phyloP scores from a whole-genome alignment of 2,113 vertebrate genomes.

The Alosa alosa region DNA sequence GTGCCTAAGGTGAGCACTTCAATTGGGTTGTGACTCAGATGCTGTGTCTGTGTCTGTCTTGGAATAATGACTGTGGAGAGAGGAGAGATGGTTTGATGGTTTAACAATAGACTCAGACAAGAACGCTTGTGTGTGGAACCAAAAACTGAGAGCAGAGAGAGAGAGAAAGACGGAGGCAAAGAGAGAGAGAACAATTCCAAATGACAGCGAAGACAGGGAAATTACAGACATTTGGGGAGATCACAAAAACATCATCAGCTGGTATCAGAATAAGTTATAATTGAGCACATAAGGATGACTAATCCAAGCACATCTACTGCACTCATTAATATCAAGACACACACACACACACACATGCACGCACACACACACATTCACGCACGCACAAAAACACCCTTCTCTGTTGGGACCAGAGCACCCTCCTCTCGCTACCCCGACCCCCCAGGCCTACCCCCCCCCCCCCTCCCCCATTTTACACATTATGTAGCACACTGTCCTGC shows the following conservation, averaged over 20 bases:
- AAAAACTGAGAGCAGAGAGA: background rate
- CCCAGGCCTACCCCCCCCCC: background rate
- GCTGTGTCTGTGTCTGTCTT: background rate
- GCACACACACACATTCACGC: constrained; percentile 19
- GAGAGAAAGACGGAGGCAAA: background rate
- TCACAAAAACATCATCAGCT: background rate
- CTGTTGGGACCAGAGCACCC: constrained; percentile 25
- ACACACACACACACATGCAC: constrained; percentile 3
- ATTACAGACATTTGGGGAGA: background rate
- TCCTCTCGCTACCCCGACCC: background rate
- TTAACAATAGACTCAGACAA: too few relatives aligned
- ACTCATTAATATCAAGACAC: constrained; percentile 8
- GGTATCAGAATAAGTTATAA: background rate
- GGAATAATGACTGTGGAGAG: background rate
- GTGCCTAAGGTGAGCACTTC: background rate
- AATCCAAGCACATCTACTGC: background rate
- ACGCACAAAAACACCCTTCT: constrained; percentile 20
- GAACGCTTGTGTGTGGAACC: too few relatives aligned
- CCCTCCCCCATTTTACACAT: constrained; percentile 17
- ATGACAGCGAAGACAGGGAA: background rate
- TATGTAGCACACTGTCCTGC: constrained; percentile 68
- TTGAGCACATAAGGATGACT: background rate
- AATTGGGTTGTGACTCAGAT: background rate
- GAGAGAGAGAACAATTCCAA: background rate
- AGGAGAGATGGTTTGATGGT: too few relatives aligned